Evolutionary conservation across 2,113 vertebrate species (phyloP), one percentile per base, ranked within the genome.

Genomic region (Amphiprion percula): DNA sequence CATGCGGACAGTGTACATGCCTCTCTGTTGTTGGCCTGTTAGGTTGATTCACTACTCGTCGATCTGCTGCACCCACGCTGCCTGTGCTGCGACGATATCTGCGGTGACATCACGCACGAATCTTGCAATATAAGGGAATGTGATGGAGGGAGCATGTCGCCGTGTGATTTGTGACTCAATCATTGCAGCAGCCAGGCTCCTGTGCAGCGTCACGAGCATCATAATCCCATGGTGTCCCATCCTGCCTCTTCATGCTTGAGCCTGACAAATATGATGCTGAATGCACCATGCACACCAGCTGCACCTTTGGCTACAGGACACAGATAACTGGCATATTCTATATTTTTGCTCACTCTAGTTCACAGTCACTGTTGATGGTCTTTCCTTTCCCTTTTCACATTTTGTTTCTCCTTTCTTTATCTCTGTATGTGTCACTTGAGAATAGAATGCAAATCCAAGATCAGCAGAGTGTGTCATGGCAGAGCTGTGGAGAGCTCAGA

Each of bases 401-500:
- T 74, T 69, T 21, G 30, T 68, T 50, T 71, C 53, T 46, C 54
- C 21, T 28, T 41, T 67, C 10, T 64, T 37, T 37, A n/a, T 82
- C 58, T 74, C 4, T 6, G 15, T 65, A n/a, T 74, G 60, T 79
- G 59, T 77, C 41, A 49, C 58, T 15, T 49, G 28, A 74, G 65
- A 63, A 69, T 66, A 11, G 54, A 76, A 86, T 87, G 74, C 54
- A 87, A 66, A 83, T 84, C 56, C 74, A 59, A 80, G 83, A 79
- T 83, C 74, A 80, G 79, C 69, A 30, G 74, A 80, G 74, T 76
- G 84, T 91, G 79, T 87, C 62, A 71, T 69, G 71, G 62, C 70
- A 72, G 76, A 83, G 58, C 80, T 54, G 72, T 70, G 59, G 68
- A 77, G 69, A 61, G 72, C 78, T 84, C 72, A 73, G 76, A 79